Percentiles rank a stretch among this genome's conserved stretches.
phyloP scores from a whole-genome alignment of 2,888 invertebrate species.

The Lathronympha strigana region DNA sequence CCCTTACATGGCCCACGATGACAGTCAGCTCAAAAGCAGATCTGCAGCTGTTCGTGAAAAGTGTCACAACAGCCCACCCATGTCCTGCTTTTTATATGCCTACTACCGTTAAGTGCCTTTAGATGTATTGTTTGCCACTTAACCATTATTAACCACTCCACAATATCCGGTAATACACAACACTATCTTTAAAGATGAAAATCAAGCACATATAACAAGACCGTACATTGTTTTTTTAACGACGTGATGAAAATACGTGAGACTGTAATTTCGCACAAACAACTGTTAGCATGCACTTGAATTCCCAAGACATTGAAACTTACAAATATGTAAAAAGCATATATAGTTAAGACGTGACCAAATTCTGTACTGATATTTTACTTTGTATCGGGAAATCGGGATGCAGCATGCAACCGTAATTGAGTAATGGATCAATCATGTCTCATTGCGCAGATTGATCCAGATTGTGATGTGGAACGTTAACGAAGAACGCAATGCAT shows the following conservation, averaged over 20 bases:
- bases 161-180: conserved; percentile 14
- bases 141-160: conserved; percentile 11
- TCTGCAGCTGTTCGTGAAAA: conserved; percentile 27
- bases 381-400: not conserved
- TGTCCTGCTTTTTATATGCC: conserved; percentile 36
- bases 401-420: not conserved
- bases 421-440: conserved; percentile 23
- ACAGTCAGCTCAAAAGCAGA: not conserved
- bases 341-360: not conserved
- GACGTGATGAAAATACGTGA: conserved; percentile 9
- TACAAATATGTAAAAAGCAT: not conserved
- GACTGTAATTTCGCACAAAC: conserved; percentile 28
- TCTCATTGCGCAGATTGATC: conserved; percentile 21
- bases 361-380: conserved; percentile 7
- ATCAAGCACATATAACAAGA: not conserved
- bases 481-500: conserved; percentile 28
- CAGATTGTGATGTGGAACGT: conserved; percentile 41
- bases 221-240: not conserved
- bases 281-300: conserved; percentile 19
- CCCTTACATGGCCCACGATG: conserved; percentile 1
- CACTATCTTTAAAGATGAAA: not conserved
- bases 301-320: conserved; percentile 7
- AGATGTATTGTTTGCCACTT: conserved; percentile 18
- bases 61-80: conserved; percentile 27
- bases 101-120: conserved; percentile 28